These are phyloP conservation scores for Minunthozetes semirufus DNA, from an alignment of 2,888 invertebrate species.

Conservation along the genomic window DNA sequence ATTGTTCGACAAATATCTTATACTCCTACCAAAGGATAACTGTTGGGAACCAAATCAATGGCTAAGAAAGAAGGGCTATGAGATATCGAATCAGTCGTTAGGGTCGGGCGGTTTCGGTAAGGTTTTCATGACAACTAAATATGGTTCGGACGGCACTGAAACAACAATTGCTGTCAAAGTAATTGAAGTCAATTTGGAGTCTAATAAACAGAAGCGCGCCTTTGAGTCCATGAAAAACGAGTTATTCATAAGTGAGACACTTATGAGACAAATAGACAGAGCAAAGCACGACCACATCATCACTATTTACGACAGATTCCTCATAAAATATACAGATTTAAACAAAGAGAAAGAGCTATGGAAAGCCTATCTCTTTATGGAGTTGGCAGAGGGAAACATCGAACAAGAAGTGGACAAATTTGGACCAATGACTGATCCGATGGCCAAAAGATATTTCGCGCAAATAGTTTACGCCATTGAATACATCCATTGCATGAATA, in stretches of 20 bases:
- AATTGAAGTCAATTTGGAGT: not conserved
- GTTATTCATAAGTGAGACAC: not conserved
- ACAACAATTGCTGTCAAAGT: not conserved
- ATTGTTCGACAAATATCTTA: no score
- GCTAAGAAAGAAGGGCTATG: not conserved
- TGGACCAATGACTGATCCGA: not conserved
- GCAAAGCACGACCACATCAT: constrained; percentile 8
- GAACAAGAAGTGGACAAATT: not conserved
- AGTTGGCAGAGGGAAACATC: not conserved
- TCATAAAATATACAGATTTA: not conserved
- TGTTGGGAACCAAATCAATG: no score
- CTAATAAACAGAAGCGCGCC: not conserved
- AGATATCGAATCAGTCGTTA: not conserved
- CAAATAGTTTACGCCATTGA: not conserved
- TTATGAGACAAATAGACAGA: not conserved
- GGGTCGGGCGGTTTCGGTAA: not conserved
- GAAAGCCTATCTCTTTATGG: not conserved
- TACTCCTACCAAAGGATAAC: no score
- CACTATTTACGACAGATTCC: not conserved
- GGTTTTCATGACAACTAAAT: not conserved
- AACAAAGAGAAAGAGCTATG: not conserved
- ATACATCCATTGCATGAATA: not conserved
- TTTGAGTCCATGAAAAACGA: not conserved
- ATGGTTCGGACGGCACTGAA: not conserved
- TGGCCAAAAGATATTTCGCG: not conserved